Percentiles rank a stretch among this genome's conserved stretches.
Evolutionary conservation across 2,797 vertebrate genomes (phyloP).

Genomic region (Neomorphus geoffroyi): DNA sequence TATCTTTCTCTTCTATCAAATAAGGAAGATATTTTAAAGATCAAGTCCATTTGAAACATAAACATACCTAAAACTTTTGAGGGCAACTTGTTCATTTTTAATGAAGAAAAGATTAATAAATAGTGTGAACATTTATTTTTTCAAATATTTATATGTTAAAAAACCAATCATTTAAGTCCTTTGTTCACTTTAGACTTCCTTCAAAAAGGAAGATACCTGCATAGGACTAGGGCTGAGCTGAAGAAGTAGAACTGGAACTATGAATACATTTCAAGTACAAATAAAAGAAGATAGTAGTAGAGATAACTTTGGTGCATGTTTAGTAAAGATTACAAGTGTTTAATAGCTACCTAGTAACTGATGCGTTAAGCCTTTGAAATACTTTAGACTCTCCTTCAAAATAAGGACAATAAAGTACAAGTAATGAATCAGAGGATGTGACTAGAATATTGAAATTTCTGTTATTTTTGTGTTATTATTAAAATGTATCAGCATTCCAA

Average conservation of each 20-base stretch:
- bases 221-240: neutral
- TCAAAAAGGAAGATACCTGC: neutral
- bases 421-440: neutral
- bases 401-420: neutral
- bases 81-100: neutral
- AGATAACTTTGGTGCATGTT: neutral
- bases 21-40: neutral
- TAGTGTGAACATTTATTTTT: neutral
- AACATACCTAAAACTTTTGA: neutral
- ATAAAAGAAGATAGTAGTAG: neutral
- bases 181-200: neutral
- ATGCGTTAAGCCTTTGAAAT: neutral
- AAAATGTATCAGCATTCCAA: neutral
- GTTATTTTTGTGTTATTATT: neutral
- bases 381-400: neutral
- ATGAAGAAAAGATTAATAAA: neutral
- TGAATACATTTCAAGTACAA: neutral
- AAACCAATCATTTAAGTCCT: neutral
- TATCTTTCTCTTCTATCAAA: neutral
- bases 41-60: neutral
- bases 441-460: neutral
- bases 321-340: neutral
- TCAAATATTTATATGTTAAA: neutral
- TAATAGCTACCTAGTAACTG: neutral
- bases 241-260: neutral